Evolutionary conservation across 2,797 vertebrate species (phyloP), one percentile per base, ranked within the genome.

Genomic region (Sebastes diploproa): DNA sequence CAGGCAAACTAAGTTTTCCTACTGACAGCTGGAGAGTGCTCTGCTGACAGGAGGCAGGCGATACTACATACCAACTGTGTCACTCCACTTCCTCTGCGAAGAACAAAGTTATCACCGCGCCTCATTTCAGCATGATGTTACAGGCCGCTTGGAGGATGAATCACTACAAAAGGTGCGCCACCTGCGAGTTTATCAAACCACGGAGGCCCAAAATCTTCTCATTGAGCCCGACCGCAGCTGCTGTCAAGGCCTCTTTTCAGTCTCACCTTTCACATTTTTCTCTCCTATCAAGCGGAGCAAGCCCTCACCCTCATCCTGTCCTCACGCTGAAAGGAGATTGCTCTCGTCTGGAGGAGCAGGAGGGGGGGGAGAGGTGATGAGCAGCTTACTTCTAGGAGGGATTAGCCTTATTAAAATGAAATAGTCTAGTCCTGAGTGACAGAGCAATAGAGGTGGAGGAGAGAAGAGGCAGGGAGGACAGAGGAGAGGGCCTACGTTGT

Each of bases 341-440:
- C 88, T 83, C 86, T 90, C 73, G 85, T 84, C 78, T 88, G 62
- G 75, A 85, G 81, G 84, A 75, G 77, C 0, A 23, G 83, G 87
- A 67, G 86, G 76, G 38, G 38, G 38, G 85, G 78, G 77, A 67
- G 88, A 83, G 86, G 90, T 95, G 94, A 94, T 93, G 93, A 94
- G 92, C 91, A 91, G 89, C 91, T 95, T 93, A 93, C 91, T 89
- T 92, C 90, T 86, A 66, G 86, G 89, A 91, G 88, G 91, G 92
- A 95, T 95, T 95, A 95, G 90, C 81, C 88, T 93, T 94, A 95
- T 94, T 95, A 94, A 94, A 95, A 94, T 93, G 89, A 95, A 94
- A 95, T 89, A 85, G 84, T 92, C 91, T 91, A 91, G 93, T 93
- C 93, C 93, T 95, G 94, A 95, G 92, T 94, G 94, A 95, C 94